These are phyloP conservation scores for Cervus canadensis DNA, from an alignment of 2,113 vertebrate genomes.

Conservation along the genomic window DNA sequence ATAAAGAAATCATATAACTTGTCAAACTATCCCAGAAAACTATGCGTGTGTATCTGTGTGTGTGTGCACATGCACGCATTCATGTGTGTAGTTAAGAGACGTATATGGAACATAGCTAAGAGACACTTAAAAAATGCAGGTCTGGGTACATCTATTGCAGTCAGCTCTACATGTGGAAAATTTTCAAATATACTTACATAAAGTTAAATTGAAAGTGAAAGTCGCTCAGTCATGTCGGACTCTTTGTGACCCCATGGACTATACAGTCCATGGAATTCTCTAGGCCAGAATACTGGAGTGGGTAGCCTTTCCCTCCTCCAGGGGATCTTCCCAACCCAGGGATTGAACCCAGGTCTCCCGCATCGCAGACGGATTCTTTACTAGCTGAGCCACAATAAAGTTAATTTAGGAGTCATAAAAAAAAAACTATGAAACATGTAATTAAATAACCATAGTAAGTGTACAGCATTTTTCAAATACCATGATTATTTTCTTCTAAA, in stretches of 20 bases:
- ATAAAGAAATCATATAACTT: neutral
- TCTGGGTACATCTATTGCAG: neutral
- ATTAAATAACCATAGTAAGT: neutral
- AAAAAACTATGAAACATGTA: neutral
- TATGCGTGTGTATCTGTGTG: neutral
- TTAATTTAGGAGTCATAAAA: neutral
- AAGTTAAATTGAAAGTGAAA: neutral
- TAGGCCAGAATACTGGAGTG: neutral
- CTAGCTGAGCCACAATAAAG: neutral
- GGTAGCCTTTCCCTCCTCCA: neutral
- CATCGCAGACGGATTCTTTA: neutral
- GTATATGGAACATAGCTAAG: neutral
- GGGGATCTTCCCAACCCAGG: neutral
- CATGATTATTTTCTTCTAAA: neutral
- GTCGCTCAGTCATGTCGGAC: rapidly evolving
- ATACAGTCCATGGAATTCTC: neutral
- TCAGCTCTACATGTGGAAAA: neutral
- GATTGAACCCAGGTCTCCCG: neutral
- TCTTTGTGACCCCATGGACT: neutral
- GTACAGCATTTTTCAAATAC: neutral
- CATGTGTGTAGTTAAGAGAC: neutral
- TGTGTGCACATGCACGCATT: neutral
- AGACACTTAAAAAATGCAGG: neutral
- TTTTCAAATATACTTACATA: neutral
- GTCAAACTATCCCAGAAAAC: neutral